phyloP scores from a whole-genome alignment of 2,797 vertebrate species.

The Erpetoichthys calabaricus region DNA sequence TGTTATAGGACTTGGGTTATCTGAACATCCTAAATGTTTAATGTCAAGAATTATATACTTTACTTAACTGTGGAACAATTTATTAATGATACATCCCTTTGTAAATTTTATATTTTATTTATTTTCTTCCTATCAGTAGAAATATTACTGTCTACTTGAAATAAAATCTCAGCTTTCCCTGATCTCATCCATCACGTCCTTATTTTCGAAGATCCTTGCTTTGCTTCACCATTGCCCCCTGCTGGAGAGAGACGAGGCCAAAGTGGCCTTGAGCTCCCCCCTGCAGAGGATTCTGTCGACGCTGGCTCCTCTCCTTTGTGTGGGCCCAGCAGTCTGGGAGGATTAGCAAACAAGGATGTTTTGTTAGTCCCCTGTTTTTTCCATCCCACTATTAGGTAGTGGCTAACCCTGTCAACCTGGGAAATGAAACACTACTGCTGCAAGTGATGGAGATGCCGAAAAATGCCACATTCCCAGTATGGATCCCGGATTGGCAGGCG shows the following conservation, averaged over 20 bases:
- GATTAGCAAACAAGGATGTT: conserved; percentile 37
- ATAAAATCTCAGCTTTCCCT: conserved; percentile 17
- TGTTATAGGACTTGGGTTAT: not conserved
- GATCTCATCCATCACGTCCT: conserved; percentile 22
- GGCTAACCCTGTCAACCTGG: conserved; percentile 66
- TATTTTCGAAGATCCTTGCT: conserved; percentile 46
- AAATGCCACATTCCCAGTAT: conserved; percentile 71
- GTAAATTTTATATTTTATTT: too few relatives aligned
- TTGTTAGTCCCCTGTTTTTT: conserved; percentile 64
- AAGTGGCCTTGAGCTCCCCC: conserved; percentile 8
- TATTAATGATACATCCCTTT: too few relatives aligned
- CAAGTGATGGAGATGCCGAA: conserved; percentile 64
- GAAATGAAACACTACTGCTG: conserved; percentile 56
- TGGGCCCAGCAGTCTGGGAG: conserved; percentile 25
- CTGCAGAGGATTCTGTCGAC: conserved; percentile 15
- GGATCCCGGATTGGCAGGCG: conserved; percentile 66
- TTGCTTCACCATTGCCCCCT: conserved; percentile 37
- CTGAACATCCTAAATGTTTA: too few relatives aligned
- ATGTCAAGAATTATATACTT: too few relatives aligned
- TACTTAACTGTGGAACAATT: too few relatives aligned
- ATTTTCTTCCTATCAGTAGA: too few relatives aligned
- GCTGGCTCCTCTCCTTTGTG: conserved; percentile 23
- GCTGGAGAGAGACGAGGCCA: conserved; percentile 26
- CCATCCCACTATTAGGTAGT: conserved; percentile 68
- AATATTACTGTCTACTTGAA: too few relatives aligned